Evolutionary conservation across 1,140 invertebrate species (phyloP).

Genomic region (Acromyrmex heyeri): DNA sequence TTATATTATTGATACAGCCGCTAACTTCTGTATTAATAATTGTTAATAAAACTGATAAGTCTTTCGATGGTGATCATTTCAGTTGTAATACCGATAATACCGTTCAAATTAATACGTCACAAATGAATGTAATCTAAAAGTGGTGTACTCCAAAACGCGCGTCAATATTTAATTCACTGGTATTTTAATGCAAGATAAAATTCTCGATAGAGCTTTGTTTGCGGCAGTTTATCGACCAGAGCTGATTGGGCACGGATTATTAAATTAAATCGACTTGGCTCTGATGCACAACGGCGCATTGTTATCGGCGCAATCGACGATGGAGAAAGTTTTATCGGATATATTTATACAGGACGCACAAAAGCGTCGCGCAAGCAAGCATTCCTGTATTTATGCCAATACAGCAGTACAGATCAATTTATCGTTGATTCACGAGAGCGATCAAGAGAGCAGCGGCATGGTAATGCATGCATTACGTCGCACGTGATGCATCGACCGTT

Average conservation of each 20-base stretch:
- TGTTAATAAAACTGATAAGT: neutral
- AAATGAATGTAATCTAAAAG: constrained; percentile 1
- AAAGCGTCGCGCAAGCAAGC: constrained; percentile 42
- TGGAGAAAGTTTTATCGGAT: constrained; percentile 46
- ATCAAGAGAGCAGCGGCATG: neutral
- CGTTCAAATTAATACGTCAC: constrained; percentile 6
- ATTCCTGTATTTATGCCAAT: constrained; percentile 18
- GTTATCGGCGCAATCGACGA: constrained; percentile 38
- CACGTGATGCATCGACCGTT: neutral
- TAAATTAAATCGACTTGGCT: constrained; percentile 53
- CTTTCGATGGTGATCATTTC: neutral
- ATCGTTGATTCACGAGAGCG: constrained; percentile 5
- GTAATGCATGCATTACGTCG: constrained; percentile 3
- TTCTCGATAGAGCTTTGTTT: constrained; percentile 34
- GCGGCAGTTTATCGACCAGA: constrained; percentile 40
- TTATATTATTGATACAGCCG: neutral
- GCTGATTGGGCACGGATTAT: constrained; percentile 30
- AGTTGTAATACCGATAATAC: neutral
- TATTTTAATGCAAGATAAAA: constrained; percentile 41
- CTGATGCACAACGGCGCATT: constrained; percentile 38
- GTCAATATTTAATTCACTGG: constrained; percentile 44
- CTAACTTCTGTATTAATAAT: neutral
- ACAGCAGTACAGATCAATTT: neutral
- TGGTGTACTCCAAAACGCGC: constrained; percentile 34
- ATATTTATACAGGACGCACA: constrained; percentile 26